phyloP scores from a whole-genome alignment of 2,113 vertebrate genomes.

The Prietella phreatophila region DNA sequence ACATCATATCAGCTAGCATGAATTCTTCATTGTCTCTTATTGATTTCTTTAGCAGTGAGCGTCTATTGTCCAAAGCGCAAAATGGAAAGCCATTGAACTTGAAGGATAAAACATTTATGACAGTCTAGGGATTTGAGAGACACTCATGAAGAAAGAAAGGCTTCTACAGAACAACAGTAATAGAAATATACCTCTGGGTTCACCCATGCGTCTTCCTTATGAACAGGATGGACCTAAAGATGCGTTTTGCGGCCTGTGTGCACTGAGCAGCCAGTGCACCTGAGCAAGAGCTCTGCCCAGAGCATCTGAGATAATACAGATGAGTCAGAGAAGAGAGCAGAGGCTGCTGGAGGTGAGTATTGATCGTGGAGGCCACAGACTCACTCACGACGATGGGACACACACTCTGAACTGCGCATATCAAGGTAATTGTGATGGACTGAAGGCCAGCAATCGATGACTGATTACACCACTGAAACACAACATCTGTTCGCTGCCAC shows the following conservation, averaged over 20 bases:
- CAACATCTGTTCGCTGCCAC: slow-evolving; percentile 56
- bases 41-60: slow-evolving; percentile 41
- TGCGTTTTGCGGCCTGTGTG: neutral
- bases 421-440: slow-evolving; percentile 59
- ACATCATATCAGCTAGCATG: slow-evolving; percentile 53
- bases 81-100: slow-evolving; percentile 49
- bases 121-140: slow-evolving; percentile 38
- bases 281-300: slow-evolving; percentile 3
- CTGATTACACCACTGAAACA: slow-evolving; percentile 54
- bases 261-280: neutral
- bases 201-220: neutral
- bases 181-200: slow-evolving; percentile 14
- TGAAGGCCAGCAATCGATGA: slow-evolving; percentile 50
- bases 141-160: slow-evolving; percentile 42
- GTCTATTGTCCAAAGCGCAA: slow-evolving; percentile 40
- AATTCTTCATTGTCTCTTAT: slow-evolving; percentile 50
- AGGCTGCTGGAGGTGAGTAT: slow-evolving; percentile 39
- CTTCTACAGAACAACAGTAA: slow-evolving; percentile 8
- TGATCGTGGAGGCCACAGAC: slow-evolving; percentile 37
- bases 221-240: neutral
- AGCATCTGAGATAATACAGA: slow-evolving; percentile 31
- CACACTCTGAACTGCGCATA: slow-evolving; percentile 38
- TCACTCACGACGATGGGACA: slow-evolving; percentile 33
- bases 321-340: slow-evolving; percentile 17
- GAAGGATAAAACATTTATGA: slow-evolving; percentile 40